Conservation (phyloP, 1,140 invertebrate species). For the Helicorthomorpha holstii region DNA sequence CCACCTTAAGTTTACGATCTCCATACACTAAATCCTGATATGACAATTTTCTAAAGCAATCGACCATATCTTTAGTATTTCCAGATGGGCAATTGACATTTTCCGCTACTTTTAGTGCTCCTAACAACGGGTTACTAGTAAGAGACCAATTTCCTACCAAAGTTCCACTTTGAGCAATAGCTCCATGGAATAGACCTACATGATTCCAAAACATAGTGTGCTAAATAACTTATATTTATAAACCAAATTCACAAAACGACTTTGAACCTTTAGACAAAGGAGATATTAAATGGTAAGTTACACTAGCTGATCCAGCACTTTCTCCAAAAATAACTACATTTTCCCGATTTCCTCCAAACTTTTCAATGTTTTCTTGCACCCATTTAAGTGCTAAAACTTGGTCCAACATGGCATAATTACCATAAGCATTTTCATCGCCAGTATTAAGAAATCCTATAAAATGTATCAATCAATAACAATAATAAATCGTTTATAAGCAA, state of each 20-base stretch:
- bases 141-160: background rate
- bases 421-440: conserved; percentile 75
- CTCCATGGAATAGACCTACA: background rate
- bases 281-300: conserved; percentile 16
- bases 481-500: too few relatives aligned
- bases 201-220: background rate
- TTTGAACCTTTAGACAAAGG: conserved; percentile 10
- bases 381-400: conserved; percentile 77
- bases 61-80: background rate
- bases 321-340: conserved; percentile 19
- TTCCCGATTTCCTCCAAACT: conserved; percentile 70
- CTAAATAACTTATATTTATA: background rate
- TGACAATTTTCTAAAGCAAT: background rate
- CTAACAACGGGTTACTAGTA: background rate
- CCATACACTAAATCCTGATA: too few relatives aligned
- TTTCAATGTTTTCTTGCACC: conserved; percentile 73
- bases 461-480: too few relatives aligned
- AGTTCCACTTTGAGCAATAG: background rate
- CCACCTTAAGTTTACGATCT: too few relatives aligned
- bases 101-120: background rate
- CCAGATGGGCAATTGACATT: background rate
- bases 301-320: conserved; percentile 19
- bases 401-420: conserved; percentile 91
- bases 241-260: background rate
- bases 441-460: conserved; percentile 77